Conservation (phyloP, 2,888 invertebrate species). For the Volucella zonaria region DNA sequence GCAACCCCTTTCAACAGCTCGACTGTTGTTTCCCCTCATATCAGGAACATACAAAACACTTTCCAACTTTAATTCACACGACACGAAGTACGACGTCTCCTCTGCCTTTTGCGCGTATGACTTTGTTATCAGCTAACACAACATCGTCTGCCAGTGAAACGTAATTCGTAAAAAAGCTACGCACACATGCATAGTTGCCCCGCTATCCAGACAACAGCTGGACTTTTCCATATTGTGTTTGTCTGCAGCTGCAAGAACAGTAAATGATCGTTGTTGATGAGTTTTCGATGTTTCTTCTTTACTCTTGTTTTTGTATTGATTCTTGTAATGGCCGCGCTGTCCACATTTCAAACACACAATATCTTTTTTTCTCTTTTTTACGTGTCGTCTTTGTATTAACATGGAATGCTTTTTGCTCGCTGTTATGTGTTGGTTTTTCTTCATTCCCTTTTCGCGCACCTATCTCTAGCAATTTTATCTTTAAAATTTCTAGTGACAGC, state of each 20-base stretch:
- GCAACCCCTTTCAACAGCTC: constrained; percentile 43
- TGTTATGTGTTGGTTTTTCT: constrained; percentile 40
- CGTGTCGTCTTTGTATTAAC: constrained; percentile 28
- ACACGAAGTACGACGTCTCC: constrained; percentile 42
- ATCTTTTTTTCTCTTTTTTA: constrained; percentile 47
- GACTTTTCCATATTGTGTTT: constrained; percentile 18
- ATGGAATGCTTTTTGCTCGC: constrained; percentile 54
- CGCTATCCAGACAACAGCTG: constrained; percentile 45
- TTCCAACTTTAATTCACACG: constrained; percentile 27
- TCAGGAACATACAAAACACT: constrained; percentile 51
- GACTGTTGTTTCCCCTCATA: constrained; percentile 36
- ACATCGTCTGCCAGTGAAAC: constrained; percentile 32
- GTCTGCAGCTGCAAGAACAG: constrained; percentile 43
- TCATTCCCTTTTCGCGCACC: no score
- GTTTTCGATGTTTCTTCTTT: constrained; percentile 45
- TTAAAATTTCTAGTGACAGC: constrained; percentile 38
- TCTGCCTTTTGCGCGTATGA: constrained; percentile 43
- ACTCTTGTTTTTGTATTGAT: constrained; percentile 42
- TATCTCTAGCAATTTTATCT: constrained; percentile 54
- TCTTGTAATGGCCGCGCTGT: constrained; percentile 38
- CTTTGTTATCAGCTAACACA: constrained; percentile 44
- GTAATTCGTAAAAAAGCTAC: constrained; percentile 10
- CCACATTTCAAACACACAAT: constrained; percentile 34
- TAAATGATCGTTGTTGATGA: constrained; percentile 41
- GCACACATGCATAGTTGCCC: constrained; percentile 37